These are phyloP conservation scores for Phasianus colchicus DNA, from an alignment of 2,113 vertebrate species.

Conservation along the genomic window DNA sequence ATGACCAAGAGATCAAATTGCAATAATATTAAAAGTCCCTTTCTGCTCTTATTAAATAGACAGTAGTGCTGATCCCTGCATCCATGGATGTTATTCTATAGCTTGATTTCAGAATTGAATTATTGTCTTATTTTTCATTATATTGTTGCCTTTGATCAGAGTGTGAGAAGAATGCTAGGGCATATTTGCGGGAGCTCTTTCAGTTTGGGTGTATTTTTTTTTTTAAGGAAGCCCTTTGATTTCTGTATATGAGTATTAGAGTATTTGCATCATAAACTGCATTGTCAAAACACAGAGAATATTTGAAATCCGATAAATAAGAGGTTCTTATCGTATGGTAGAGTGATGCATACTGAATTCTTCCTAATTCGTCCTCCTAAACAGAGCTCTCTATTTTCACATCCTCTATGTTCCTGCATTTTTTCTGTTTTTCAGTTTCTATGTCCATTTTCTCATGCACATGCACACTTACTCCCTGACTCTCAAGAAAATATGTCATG, in stretches of 20 bases:
- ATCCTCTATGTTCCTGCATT: neutral
- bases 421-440: neutral
- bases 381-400: neutral
- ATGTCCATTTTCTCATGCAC: neutral
- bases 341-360: neutral
- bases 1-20: neutral
- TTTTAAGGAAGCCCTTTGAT: neutral
- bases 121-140: slow-evolving; percentile 21
- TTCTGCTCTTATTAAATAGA: neutral
- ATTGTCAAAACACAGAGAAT: neutral
- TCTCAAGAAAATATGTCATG: neutral
- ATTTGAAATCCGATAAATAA: neutral
- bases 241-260: neutral
- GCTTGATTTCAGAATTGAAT: neutral
- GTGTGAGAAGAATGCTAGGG: neutral
- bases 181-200: neutral
- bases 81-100: neutral
- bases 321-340: neutral
- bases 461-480: neutral
- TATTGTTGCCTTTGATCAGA: slow-evolving; percentile 45
- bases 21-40: neutral
- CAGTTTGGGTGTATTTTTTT: neutral
- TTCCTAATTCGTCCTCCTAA: neutral
- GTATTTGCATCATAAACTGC: neutral
- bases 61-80: neutral